Evolutionary conservation across 2,113 vertebrate species (phyloP).

Genomic region (Myotis brandtii): DNA sequence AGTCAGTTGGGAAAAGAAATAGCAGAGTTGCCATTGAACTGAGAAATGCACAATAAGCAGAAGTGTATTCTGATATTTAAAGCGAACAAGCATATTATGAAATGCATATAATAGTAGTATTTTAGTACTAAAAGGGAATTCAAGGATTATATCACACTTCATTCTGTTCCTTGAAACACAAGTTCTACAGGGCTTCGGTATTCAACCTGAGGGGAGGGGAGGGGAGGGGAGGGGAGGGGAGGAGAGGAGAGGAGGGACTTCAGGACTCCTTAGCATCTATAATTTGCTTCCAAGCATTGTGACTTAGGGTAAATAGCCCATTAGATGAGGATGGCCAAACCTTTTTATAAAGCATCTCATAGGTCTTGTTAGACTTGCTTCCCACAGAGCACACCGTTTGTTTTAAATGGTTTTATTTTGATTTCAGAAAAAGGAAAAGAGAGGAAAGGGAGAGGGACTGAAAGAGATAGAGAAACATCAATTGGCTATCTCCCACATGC

Average conservation of each 20-base stretch:
- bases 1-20: not conserved
- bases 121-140: not conserved
- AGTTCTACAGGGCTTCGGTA: not conserved
- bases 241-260: not conserved
- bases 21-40: not conserved
- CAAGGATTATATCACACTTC: not conserved
- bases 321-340: not conserved
- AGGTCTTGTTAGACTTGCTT: not conserved
- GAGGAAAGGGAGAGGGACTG: too few species aligned
- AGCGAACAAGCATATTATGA: not conserved
- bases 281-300: not conserved
- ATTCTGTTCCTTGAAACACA: not conserved
- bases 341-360: not conserved
- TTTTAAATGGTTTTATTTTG: too few species aligned
- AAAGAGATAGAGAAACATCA: too few species aligned
- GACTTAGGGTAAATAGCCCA: slow-evolving; percentile 4
- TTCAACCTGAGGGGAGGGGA: not conserved
- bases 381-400: not conserved
- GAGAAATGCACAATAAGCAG: not conserved
- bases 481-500: too few species aligned
- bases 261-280: not conserved
- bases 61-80: not conserved
- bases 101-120: not conserved
- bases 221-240: too few species aligned
- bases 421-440: too few species aligned